A percentile compares a stretch with the other conserved stretches of the same genome.
These are phyloP conservation scores for Leptinotarsa peninsularis DNA, from an alignment of 2,888 invertebrate species.

Conservation along the genomic window DNA sequence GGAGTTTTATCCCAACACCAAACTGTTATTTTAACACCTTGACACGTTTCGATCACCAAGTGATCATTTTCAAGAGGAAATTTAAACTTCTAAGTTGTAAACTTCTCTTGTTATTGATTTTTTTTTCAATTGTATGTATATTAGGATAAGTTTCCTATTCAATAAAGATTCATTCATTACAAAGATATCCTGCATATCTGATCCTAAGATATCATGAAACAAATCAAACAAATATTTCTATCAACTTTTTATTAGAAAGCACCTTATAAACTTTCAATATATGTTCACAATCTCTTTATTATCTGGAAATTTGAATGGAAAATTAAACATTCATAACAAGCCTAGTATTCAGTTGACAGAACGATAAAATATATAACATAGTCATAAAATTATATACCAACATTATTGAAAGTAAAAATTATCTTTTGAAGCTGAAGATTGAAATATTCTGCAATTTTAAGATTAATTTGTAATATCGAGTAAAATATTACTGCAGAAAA, in stretches of 20 bases:
- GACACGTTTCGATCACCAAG: no score
- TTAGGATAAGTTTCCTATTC: no score
- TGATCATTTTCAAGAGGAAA: no score
- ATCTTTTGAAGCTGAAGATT: not conserved
- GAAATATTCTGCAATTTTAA: not conserved
- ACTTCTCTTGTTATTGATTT: no score
- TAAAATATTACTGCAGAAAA: not conserved
- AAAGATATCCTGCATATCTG: no score
- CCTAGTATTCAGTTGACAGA: not conserved
- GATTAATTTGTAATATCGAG: not conserved
- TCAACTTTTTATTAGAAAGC: constrained; percentile 32
- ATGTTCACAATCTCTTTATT: not conserved
- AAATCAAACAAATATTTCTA: not conserved
- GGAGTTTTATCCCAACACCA: no score
- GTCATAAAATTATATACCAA: constrained; percentile 1
- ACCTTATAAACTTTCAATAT: constrained; percentile 26
- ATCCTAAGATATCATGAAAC: no score
- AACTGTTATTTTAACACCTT: no score
- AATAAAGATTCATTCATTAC: no score
- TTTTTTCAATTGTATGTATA: no score
- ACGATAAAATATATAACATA: constrained; percentile 19
- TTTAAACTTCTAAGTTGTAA: no score
- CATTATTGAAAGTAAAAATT: not conserved
- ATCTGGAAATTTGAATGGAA: constrained; percentile 21
- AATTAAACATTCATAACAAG: constrained; percentile 32